Evolutionary conservation across 2,888 invertebrate genomes (phyloP).

Genomic region (Pilophorus perplexus): DNA sequence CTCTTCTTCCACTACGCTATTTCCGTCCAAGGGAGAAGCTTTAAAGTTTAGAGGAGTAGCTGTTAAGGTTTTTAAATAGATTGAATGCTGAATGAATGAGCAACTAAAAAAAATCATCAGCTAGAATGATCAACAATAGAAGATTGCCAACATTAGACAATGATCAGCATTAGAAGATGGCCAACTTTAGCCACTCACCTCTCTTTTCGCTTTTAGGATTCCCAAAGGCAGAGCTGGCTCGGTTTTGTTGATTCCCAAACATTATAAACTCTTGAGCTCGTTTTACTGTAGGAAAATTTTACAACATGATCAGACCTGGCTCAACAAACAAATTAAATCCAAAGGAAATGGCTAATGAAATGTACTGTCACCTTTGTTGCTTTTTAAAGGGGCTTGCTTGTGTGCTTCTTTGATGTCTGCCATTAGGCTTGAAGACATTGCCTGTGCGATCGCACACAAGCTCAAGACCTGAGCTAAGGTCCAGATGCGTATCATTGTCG

Average conservation of each 20-base stretch:
- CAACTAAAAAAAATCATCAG: too few relatives aligned
- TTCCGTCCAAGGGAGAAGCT: constrained; percentile 39
- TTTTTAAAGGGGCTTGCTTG: constrained; percentile 48
- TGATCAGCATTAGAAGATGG: too few relatives aligned
- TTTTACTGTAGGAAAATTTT: constrained; percentile 50
- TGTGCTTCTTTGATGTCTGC: constrained; percentile 52
- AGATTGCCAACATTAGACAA: too few relatives aligned
- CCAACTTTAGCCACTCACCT: too few relatives aligned
- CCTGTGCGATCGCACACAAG: constrained; percentile 48
- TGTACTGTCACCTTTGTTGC: constrained; percentile 51
- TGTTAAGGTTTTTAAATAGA: not conserved
- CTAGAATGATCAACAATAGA: too few relatives aligned
- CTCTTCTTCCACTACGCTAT: constrained; percentile 39
- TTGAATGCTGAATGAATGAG: too few relatives aligned
- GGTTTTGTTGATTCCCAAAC: constrained; percentile 55
- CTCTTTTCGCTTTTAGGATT: constrained; percentile 48
- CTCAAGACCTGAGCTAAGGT: constrained; percentile 47
- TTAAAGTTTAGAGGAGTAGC: not conserved
- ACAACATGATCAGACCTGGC: constrained; percentile 37
- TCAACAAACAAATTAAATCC: not conserved
- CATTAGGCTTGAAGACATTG: constrained; percentile 51
- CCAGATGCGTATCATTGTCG: not conserved
- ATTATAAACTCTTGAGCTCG: constrained; percentile 54
- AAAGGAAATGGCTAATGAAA: not conserved
- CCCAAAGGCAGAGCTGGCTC: constrained; percentile 47